Evolutionary conservation across 2,113 vertebrate species (phyloP).

Genomic region (Sylvietta virens): DNA sequence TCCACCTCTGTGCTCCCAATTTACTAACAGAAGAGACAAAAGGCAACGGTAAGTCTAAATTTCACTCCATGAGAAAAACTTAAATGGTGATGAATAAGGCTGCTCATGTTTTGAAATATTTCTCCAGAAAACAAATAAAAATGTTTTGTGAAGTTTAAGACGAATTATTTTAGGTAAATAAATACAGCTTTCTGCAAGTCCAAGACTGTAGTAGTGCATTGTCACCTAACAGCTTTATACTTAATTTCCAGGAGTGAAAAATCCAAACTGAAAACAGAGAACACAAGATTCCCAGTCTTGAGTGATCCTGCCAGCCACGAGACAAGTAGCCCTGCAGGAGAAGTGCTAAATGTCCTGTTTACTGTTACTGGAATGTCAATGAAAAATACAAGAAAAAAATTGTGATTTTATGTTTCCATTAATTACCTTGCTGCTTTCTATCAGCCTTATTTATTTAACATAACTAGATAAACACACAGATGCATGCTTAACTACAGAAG

Average conservation of each 20-base stretch:
- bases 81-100: rapidly evolving
- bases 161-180: not conserved
- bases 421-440: not conserved
- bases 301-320: not conserved
- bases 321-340: not conserved
- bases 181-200: not conserved
- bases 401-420: not conserved
- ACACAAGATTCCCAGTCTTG: not conserved
- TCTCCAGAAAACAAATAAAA: not conserved
- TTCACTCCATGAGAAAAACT: not conserved
- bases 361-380: not conserved
- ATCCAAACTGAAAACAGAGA: not conserved
- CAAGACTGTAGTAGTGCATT: not conserved
- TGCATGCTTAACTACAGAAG: not conserved
- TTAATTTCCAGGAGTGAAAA: not conserved
- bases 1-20: not conserved
- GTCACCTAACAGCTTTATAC: not conserved
- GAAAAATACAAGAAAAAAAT: not conserved
- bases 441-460: not conserved
- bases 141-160: not conserved
- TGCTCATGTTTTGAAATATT: not conserved
- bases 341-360: not conserved
- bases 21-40: not conserved
- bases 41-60: not conserved
- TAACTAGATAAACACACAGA: not conserved